Percentiles rank a stretch among this genome's conserved stretches.
phyloP scores from a whole-genome alignment of 92 coral and sea anemone species.

The Ricordea florida region DNA sequence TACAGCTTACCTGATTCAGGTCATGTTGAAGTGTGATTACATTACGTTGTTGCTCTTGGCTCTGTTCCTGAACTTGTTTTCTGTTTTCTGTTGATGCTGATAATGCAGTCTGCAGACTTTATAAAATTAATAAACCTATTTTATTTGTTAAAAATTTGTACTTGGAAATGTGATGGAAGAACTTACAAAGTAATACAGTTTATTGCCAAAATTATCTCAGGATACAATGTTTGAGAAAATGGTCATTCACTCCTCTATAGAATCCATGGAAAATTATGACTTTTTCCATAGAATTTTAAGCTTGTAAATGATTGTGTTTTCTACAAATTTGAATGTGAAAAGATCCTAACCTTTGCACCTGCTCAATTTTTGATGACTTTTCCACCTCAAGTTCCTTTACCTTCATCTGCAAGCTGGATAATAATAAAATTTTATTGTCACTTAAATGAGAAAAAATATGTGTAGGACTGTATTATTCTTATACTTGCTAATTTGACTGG shows the following conservation, averaged over 20 bases:
- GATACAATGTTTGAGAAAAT: no score
- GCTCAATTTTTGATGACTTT: slow-evolving; percentile 89
- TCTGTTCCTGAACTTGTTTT: slow-evolving; percentile 83
- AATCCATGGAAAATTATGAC: no score
- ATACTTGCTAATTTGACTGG: no score
- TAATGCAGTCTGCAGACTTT: slow-evolving; percentile 95
- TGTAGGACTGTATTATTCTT: no score
- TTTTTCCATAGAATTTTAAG: no score
- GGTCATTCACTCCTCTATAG: no score
- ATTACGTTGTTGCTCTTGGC: slow-evolving; percentile 88
- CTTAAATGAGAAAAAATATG: no score
- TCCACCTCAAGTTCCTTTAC: slow-evolving; percentile 92
- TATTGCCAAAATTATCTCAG: no score
- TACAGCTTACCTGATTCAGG: slow-evolving; percentile 77
- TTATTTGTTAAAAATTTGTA: no score
- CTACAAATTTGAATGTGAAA: not conserved
- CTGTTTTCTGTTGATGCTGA: slow-evolving; percentile 93
- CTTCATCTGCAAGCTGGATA: slow-evolving; percentile 83
- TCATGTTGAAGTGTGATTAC: slow-evolving; percentile 84
- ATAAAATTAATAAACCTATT: no score
- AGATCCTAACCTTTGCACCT: slow-evolving; percentile 80
- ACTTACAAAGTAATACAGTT: no score
- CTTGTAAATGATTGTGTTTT: not conserved
- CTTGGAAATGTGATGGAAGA: no score
- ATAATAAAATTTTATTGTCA: not conserved